Percentiles rank a stretch among this genome's conserved stretches.
These are phyloP conservation scores for Nibea coibor DNA, from an alignment of 2,113 vertebrate genomes.

Conservation along the genomic window DNA sequence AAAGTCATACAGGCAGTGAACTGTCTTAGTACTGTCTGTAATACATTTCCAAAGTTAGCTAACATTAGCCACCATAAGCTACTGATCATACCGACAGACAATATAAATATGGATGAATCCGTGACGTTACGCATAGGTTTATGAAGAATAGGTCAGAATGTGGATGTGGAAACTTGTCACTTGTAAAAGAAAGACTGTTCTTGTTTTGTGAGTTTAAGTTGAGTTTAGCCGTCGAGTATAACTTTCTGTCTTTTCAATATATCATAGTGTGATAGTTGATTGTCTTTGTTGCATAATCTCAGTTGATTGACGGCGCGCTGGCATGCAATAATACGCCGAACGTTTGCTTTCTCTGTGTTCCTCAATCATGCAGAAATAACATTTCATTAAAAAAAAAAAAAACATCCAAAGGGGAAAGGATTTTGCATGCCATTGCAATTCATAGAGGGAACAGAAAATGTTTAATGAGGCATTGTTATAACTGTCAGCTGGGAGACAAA, in stretches of 20 bases:
- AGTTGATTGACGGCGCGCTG: background rate
- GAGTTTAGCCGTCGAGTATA: too few relatives aligned
- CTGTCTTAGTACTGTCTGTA: too few relatives aligned
- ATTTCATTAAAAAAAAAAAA: background rate
- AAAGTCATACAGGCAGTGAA: too few relatives aligned
- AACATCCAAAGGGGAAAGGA: background rate
- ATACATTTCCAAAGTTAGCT: too few relatives aligned
- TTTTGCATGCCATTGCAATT: background rate
- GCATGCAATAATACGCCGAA: background rate
- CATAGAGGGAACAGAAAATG: background rate
- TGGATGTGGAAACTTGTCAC: too few relatives aligned
- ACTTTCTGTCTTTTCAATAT: background rate
- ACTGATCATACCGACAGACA: too few relatives aligned
- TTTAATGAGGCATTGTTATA: background rate
- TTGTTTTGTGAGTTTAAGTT: background rate
- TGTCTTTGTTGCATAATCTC: too few relatives aligned
- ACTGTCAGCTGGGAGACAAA: background rate
- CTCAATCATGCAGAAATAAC: background rate
- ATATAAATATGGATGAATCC: too few relatives aligned
- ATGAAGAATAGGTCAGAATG: too few relatives aligned
- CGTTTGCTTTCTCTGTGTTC: background rate
- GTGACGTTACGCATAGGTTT: too few relatives aligned
- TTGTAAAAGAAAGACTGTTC: background rate
- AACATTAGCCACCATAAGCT: too few relatives aligned
- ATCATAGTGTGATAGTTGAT: too few relatives aligned